Evolutionary conservation across 2,797 vertebrate species (phyloP), one percentile per base, ranked within the genome.

Genomic region (Anas bahamensis): DNA sequence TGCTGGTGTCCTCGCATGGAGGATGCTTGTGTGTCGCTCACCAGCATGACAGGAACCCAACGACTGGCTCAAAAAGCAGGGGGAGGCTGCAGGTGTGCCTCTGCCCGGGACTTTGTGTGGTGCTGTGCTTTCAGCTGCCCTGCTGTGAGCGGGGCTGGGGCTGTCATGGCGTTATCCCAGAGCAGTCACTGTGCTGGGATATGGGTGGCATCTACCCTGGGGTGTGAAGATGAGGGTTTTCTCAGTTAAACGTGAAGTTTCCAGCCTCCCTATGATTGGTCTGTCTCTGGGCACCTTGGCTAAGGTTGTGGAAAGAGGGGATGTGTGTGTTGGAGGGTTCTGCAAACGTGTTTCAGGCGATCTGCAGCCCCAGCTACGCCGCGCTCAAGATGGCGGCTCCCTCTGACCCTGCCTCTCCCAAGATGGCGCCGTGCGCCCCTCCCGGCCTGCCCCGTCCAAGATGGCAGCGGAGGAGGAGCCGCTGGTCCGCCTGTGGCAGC

Each of bases 401-500:
- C 2, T 6, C 57, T 24, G 31, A 3, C 60, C 12, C 13, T 13
- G 48, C 68, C 75, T 3, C 22, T 1, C 86, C 35, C 56, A 29
- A 42, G 39, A 42, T 39, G 61, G 39, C 61, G 24, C 13, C 14
- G 11, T 13, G 22, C 13, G 22, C 5, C 5, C 33, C 2, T 35
- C 17, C 17, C 14, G 22, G 6, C 28, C 31, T 18, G 48, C 22
- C 33, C 22, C 33, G 35, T 17, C 24, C 59, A 59, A 59, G 56
- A 59, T 65, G 63, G 63, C 63, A 14, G 50, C 6, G 10, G 33
- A 35, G 72, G 55, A 46, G 81, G 60, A 17, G 63, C 69, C 17
- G 94, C 79, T 94, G 95, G 76, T 90, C 95, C 59, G 93, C 96
- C 81, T 52, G 98, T 99, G 60, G 60, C 8, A 29, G 3, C 26